Evolutionary conservation across 2,888 invertebrate species (phyloP).

Genomic region (Nemoura dubitans): DNA sequence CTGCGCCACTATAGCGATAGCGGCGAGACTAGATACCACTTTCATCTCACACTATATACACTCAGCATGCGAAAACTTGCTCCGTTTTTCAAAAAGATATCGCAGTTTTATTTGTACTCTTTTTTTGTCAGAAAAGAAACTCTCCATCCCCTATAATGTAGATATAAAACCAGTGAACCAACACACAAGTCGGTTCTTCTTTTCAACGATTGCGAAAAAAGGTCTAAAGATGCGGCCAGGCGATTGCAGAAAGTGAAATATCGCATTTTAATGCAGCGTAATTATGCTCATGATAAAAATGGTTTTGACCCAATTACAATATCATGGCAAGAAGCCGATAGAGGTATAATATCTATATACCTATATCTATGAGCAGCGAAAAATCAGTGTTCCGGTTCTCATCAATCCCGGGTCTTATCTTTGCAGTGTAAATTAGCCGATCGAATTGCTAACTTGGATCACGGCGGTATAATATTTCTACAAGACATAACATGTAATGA

Average conservation of each 20-base stretch:
- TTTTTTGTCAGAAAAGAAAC: background rate
- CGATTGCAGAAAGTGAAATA: constrained; percentile 21
- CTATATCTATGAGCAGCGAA: background rate
- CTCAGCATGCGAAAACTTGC: background rate
- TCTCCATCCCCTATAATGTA: background rate
- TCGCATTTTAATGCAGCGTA: constrained; percentile 17
- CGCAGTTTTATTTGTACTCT: background rate
- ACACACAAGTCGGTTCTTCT: background rate
- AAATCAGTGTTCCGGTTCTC: background rate
- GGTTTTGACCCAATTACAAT: background rate
- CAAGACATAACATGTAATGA: background rate
- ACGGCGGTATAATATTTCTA: background rate
- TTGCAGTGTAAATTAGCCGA: background rate
- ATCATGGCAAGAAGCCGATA: background rate
- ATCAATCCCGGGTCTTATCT: background rate
- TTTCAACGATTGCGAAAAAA: background rate
- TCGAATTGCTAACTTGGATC: constrained; percentile 1
- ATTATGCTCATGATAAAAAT: background rate
- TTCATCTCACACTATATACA: background rate
- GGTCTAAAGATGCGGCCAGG: background rate
- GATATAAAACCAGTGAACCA: background rate
- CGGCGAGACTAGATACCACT: background rate
- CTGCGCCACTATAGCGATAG: background rate
- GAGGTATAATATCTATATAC: background rate
- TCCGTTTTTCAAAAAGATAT: constrained; percentile 12